A percentile compares a stretch with the other conserved stretches of the same genome.
These are phyloP conservation scores for Lytechinus variegatus DNA, from an alignment of 35 echinoderm and acorn worm species.

Conservation along the genomic window DNA sequence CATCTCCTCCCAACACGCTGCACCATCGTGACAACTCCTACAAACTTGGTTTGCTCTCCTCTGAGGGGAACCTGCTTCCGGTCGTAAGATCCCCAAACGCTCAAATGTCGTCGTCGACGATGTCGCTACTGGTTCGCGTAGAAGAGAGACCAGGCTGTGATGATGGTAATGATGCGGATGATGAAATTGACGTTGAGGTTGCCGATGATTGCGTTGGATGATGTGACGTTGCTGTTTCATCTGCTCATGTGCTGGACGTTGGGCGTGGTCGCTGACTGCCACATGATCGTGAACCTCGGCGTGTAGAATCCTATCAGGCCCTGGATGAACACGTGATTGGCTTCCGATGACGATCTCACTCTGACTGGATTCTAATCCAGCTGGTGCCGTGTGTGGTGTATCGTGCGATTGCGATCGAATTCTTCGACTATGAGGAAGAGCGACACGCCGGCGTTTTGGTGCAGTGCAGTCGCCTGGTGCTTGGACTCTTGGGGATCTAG, in stretches of 20 bases:
- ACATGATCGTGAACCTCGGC: not conserved
- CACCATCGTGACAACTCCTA: not conserved
- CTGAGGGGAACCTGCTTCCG: not conserved
- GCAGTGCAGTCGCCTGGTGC: not conserved
- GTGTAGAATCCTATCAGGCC: not conserved
- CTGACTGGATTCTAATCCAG: not conserved
- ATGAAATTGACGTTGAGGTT: not conserved
- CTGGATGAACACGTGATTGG: not conserved
- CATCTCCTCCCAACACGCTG: slow-evolving; percentile 60
- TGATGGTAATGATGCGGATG: not conserved
- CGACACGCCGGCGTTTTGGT: not conserved
- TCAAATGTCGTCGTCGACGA: not conserved
- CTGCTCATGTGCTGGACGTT: not conserved
- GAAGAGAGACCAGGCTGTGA: not conserved
- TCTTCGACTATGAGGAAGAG: not conserved
- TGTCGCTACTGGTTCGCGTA: slow-evolving; percentile 14
- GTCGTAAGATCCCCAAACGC: not conserved
- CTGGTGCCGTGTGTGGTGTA: not conserved
- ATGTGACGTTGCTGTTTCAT: not conserved
- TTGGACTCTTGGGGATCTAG: not conserved
- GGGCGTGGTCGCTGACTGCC: not conserved
- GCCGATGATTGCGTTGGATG: not conserved
- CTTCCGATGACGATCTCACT: not conserved
- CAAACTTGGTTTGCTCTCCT: not conserved
- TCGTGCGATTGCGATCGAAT: not conserved